Evolutionary conservation across 2,113 vertebrate genomes (phyloP).

Genomic region (Marmota flaviventris): DNA sequence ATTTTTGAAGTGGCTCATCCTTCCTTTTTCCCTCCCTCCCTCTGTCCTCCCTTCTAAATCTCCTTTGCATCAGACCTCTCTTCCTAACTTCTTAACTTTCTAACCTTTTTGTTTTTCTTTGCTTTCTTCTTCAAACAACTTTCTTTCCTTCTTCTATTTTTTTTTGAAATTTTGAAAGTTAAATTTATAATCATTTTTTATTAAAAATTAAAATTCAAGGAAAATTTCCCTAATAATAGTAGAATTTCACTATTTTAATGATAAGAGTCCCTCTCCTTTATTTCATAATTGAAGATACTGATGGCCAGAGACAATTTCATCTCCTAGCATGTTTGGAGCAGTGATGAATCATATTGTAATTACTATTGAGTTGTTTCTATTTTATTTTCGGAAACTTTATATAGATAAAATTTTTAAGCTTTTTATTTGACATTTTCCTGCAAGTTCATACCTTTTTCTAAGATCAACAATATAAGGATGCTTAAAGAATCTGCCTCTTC

Average conservation of each 20-base stretch:
- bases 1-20: background rate
- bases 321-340: background rate
- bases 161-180: background rate
- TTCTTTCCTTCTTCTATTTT: background rate
- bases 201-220: background rate
- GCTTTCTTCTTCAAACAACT: background rate
- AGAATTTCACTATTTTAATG: background rate
- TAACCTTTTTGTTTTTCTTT: background rate
- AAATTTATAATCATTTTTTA: background rate
- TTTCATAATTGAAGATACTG: background rate
- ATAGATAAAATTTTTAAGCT: background rate
- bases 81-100: background rate
- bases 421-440: background rate
- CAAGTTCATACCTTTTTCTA: background rate
- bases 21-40: background rate
- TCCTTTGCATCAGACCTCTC: background rate
- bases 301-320: background rate
- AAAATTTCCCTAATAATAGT: background rate
- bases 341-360: background rate
- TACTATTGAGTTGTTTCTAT: background rate
- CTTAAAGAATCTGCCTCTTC: background rate
- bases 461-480: background rate
- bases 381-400: conserved; percentile 15
- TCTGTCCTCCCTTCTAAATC: background rate
- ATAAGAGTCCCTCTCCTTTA: background rate